These are phyloP conservation scores for Trisateles emortualis DNA, from an alignment of 2,888 invertebrate species.

Conservation along the genomic window DNA sequence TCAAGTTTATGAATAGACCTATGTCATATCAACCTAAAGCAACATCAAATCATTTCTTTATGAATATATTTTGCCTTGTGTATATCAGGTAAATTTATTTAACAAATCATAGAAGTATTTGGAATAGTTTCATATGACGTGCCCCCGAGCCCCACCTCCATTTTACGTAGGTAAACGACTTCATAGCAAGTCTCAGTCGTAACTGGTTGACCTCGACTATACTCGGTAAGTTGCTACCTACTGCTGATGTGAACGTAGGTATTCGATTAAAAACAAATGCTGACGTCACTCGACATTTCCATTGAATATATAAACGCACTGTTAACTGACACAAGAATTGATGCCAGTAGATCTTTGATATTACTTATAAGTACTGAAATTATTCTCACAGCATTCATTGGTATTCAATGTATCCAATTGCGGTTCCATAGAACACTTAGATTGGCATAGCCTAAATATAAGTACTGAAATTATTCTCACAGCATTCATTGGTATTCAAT, in stretches of 20 bases:
- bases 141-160: slow-evolving; percentile 15
- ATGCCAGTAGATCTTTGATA: neutral
- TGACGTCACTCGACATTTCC: slow-evolving; percentile 4
- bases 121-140: slow-evolving; percentile 5
- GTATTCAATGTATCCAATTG: too few relatives aligned
- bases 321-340: neutral
- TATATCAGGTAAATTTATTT: neutral
- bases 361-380: neutral
- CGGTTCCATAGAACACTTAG: too few relatives aligned
- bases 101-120: slow-evolving; percentile 5
- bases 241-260: slow-evolving; percentile 11
- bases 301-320: slow-evolving; percentile 8
- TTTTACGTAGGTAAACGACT: slow-evolving; percentile 20
- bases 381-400: neutral
- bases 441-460: too few relatives aligned
- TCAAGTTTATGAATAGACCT: slow-evolving; percentile 6
- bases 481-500: neutral
- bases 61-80: neutral
- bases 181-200: slow-evolving; percentile 9
- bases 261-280: slow-evolving; percentile 19
- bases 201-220: slow-evolving; percentile 25
- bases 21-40: slow-evolving; percentile 4
- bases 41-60: neutral
- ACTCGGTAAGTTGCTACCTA: slow-evolving; percentile 7
- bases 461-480: neutral